Evolutionary conservation across 2,113 vertebrate genomes (phyloP).

Genomic region (Cygnus buccinator): DNA sequence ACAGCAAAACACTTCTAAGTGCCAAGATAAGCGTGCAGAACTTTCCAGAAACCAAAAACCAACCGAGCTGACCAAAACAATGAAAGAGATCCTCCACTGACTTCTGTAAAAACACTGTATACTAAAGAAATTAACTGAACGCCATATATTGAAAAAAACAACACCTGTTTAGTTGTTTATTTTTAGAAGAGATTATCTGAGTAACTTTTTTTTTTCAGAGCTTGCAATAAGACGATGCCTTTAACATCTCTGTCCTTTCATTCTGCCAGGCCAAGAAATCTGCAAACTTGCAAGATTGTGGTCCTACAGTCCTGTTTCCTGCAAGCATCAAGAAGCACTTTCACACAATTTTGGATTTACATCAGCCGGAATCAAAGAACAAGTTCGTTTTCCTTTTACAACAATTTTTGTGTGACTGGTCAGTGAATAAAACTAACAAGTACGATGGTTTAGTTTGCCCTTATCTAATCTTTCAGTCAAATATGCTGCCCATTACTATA

Average conservation of each 20-base stretch:
- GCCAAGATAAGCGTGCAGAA: not conserved
- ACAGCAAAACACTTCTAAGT: not conserved
- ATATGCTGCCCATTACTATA: not conserved
- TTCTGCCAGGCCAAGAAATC: not conserved
- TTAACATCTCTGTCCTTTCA: not conserved
- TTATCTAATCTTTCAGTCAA: conserved; percentile 25
- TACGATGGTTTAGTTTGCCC: not conserved
- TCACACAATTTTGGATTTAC: not conserved
- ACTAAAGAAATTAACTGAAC: not conserved
- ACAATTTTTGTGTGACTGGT: not conserved
- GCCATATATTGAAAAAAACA: not conserved
- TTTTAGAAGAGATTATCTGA: not conserved
- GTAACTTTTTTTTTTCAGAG: not conserved
- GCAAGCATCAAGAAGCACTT: not conserved
- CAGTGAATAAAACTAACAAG: not conserved
- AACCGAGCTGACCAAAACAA: not conserved
- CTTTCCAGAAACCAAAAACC: not conserved
- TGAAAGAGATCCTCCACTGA: not conserved
- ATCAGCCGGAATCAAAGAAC: not conserved
- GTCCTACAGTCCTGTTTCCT: not conserved
- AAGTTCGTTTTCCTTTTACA: not conserved
- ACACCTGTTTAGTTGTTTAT: not conserved
- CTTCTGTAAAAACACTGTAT: not conserved
- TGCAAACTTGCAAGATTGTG: not conserved
- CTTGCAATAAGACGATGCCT: not conserved